Evolutionary conservation across 2,888 invertebrate genomes (phyloP).

Genomic region (Apodemia hepburni): DNA sequence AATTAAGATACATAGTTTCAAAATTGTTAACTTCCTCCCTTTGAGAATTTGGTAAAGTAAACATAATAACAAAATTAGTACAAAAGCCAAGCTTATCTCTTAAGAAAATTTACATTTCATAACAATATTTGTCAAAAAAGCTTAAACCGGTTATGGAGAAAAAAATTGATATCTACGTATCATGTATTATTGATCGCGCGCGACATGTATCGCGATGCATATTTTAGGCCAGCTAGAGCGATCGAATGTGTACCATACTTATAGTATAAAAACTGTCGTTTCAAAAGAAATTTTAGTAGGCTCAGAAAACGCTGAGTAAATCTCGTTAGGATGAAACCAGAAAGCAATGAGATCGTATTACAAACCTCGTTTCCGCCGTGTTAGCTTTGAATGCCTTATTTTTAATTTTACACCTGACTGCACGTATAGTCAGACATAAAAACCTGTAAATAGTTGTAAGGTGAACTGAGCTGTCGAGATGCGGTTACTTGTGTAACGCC

Average conservation of each 20-base stretch:
- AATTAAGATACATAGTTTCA: too few species aligned
- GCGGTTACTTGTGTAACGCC: slow-evolving; percentile 8
- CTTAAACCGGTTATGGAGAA: too few species aligned
- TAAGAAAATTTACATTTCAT: too few species aligned
- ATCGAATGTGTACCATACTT: neutral
- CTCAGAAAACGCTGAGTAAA: slow-evolving; percentile 50
- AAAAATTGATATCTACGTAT: too few species aligned
- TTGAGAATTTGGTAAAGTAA: too few species aligned
- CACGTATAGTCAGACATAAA: slow-evolving; percentile 34
- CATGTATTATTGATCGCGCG: too few species aligned
- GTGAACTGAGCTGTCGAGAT: slow-evolving; percentile 24
- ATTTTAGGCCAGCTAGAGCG: neutral
- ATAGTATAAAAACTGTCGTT: neutral
- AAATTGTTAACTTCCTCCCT: too few species aligned
- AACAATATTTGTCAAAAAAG: too few species aligned
- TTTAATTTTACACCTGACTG: slow-evolving; percentile 59
- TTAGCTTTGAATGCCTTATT: slow-evolving; percentile 28
- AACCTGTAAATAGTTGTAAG: slow-evolving; percentile 29
- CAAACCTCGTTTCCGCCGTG: slow-evolving; percentile 36
- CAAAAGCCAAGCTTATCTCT: too few species aligned
- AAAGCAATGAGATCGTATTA: slow-evolving; percentile 63
- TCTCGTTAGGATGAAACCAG: slow-evolving; percentile 53
- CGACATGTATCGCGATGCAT: too few species aligned
- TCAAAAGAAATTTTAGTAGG: slow-evolving; percentile 36
- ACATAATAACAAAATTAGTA: too few species aligned